Percentiles rank a stretch among this genome's conserved stretches.
phyloP scores from a whole-genome alignment of 30 jellyfish, hydroid and myxozoan genomes.

The Phacellophora camtschatica region DNA sequence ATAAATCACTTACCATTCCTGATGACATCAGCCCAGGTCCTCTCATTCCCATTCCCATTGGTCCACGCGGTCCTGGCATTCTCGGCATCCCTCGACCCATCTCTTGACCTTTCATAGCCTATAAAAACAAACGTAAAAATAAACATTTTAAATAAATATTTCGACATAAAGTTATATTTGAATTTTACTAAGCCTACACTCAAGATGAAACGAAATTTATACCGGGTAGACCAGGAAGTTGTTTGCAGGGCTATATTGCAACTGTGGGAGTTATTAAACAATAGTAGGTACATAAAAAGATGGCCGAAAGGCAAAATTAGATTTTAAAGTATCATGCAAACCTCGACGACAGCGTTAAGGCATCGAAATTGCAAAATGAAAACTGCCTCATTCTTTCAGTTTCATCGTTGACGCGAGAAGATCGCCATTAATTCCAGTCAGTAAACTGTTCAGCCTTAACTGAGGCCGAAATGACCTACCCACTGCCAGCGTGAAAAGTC shows the following conservation, averaged over 20 bases:
- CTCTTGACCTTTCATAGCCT: constrained; percentile 51
- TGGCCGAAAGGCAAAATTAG: neutral
- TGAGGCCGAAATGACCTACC: no score
- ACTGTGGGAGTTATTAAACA: no score
- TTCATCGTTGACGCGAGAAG: neutral
- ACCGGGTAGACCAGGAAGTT: no score
- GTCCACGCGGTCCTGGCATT: constrained; percentile 65
- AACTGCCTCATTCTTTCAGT: neutral
- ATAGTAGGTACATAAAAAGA: neutral
- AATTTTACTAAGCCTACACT: no score
- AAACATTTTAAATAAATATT: neutral
- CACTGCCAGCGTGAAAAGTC: no score
- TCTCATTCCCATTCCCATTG: constrained; percentile 31
- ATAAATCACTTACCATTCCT: constrained; percentile 36
- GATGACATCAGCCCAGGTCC: no score
- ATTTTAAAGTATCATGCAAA: no score
- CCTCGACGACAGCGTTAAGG: neutral
- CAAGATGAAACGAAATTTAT: no score
- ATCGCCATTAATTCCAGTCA: neutral
- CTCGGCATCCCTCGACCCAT: constrained; percentile 32
- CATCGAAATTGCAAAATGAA: neutral
- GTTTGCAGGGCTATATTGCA: no score
- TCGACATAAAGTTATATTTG: no score
- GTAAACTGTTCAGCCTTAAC: no score
- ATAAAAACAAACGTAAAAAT: neutral